Evolutionary conservation across 2,113 vertebrate species (phyloP).

Genomic region (Leucoraja erinaceus): DNA sequence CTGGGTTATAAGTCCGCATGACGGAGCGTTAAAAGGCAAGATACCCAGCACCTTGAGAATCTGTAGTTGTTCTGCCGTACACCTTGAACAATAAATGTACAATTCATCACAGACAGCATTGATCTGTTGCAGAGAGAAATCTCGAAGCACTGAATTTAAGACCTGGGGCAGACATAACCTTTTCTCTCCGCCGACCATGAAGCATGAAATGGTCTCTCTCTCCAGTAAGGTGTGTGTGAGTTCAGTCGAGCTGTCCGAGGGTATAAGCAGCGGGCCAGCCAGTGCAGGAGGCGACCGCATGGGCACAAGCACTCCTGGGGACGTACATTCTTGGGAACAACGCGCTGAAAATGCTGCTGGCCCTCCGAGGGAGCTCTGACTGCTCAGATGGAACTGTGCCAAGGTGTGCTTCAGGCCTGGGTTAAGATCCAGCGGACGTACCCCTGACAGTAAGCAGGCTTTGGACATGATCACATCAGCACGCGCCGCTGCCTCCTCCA

Average conservation of each 20-base stretch:
- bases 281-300: conserved; percentile 80
- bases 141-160: conserved; percentile 90
- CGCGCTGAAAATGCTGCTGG: conserved; percentile 93
- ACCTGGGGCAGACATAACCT: conserved; percentile 93
- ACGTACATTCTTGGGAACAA: conserved; percentile 75
- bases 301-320: conserved; percentile 70
- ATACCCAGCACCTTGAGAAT: conserved; percentile 95
- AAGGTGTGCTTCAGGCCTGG: conserved; percentile 92
- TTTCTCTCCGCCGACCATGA: conserved; percentile 93
- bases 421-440: conserved; percentile 82
- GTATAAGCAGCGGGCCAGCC: conserved; percentile 85
- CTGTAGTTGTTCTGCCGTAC: conserved; percentile 88
- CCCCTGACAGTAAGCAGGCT: conserved; percentile 51
- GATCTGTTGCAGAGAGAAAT: conserved; percentile 94
- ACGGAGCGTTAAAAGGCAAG: conserved; percentile 90
- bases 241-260: conserved; percentile 91
- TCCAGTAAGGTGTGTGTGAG: conserved; percentile 88
- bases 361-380: conserved; percentile 90
- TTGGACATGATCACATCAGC: conserved; percentile 55
- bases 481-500: conserved; percentile 52
- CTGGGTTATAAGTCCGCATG: conserved; percentile 90
- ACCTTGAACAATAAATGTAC: conserved; percentile 93
- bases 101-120: conserved; percentile 92
- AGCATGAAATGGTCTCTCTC: conserved; percentile 92
- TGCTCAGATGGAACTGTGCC: conserved; percentile 95